phyloP scores from a whole-genome alignment of 2,113 vertebrate species.

The Sciurus niger region DNA sequence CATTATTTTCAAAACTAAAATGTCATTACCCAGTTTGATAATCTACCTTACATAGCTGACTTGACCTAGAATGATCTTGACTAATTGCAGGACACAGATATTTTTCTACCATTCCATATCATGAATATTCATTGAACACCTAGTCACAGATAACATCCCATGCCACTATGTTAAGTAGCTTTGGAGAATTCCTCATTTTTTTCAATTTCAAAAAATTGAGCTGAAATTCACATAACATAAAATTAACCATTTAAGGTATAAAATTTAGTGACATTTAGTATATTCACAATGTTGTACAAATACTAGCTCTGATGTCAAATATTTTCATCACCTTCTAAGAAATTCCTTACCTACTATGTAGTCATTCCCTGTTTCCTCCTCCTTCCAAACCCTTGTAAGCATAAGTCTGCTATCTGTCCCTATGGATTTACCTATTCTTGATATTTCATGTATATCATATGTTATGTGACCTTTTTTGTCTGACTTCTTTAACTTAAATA shows the following conservation, averaged over 20 bases:
- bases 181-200: background rate
- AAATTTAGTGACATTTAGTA: background rate
- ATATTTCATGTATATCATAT: background rate
- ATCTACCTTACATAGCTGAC: background rate
- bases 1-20: constrained; percentile 46
- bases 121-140: constrained; percentile 19
- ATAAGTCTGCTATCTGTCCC: background rate
- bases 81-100: background rate
- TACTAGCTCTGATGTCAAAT: background rate
- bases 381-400: background rate
- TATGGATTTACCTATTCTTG: background rate
- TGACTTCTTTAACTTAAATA: background rate
- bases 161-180: background rate
- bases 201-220: background rate
- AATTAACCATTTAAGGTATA: constrained; percentile 2
- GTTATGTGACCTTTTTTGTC: background rate
- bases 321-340: background rate
- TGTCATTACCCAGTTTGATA: background rate
- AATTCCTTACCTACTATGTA: background rate
- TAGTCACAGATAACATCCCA: background rate
- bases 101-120: constrained; percentile 36
- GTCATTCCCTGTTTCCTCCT: background rate
- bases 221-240: constrained; percentile 18
- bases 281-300: background rate
- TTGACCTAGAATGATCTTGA: constrained; percentile 33